Percentiles rank a stretch among this genome's conserved stretches.
Evolutionary conservation across 2,888 invertebrate species (phyloP).

Genomic region (Caenorhabditis sp.): DNA sequence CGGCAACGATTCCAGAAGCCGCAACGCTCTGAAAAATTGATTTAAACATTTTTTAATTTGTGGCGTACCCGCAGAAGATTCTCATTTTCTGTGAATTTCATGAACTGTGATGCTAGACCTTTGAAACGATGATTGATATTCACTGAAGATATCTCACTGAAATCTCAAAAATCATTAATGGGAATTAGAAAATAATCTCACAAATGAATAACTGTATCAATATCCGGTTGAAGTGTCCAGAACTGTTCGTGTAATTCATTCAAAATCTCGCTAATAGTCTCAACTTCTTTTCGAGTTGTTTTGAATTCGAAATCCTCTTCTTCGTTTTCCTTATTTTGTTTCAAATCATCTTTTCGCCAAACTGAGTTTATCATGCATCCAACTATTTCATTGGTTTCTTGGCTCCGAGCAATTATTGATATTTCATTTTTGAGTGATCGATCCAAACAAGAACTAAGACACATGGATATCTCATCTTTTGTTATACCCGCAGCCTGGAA

Average conservation of each 20-base stretch:
- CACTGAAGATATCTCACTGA: slow-evolving; percentile 34
- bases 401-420: slow-evolving; percentile 24
- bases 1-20: slow-evolving; percentile 34
- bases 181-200: no score
- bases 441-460: slow-evolving; percentile 22
- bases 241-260: slow-evolving; percentile 36
- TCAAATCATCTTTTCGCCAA: slow-evolving; percentile 19
- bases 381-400: slow-evolving; percentile 26
- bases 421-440: slow-evolving; percentile 22
- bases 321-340: slow-evolving; percentile 10
- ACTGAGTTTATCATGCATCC: slow-evolving; percentile 39
- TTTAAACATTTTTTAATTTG: not conserved
- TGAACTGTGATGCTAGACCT: slow-evolving; percentile 32
- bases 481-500: slow-evolving; percentile 27
- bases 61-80: slow-evolving; percentile 4
- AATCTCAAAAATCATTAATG: not conserved
- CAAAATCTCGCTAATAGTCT: slow-evolving; percentile 27
- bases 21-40: slow-evolving; percentile 6
- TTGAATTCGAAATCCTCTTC: slow-evolving; percentile 21
- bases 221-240: slow-evolving; percentile 25
- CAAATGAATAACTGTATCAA: slow-evolving; percentile 33
- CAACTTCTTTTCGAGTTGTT: slow-evolving; percentile 21
- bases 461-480: slow-evolving; percentile 16
- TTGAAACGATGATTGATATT: slow-evolving; percentile 22
- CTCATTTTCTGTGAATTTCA: slow-evolving; percentile 24